A percentile compares a stretch with the other conserved stretches of the same genome.
phyloP scores from a whole-genome alignment of 2,888 invertebrate genomes.

The Sacculina carcini region DNA sequence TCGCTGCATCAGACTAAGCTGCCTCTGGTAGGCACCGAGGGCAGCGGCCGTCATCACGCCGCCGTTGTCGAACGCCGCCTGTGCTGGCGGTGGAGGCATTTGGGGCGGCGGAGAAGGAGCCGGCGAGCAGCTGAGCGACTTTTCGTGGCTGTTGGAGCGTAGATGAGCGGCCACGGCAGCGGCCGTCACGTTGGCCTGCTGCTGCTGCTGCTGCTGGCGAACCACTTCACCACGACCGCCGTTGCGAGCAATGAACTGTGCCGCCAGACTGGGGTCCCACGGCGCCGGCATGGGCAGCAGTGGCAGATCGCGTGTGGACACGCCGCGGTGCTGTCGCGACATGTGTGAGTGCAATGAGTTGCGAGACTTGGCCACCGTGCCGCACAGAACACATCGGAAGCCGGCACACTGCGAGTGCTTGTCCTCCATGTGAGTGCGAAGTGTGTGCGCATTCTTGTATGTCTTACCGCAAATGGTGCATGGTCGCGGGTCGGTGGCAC shows the following conservation, averaged over 20 bases:
- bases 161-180: too few relatives aligned
- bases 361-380: slow-evolving; percentile 71
- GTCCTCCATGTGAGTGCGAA: slow-evolving; percentile 70
- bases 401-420: slow-evolving; percentile 81
- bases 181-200: too few relatives aligned
- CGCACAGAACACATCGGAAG: slow-evolving; percentile 68
- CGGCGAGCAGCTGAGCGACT: background rate
- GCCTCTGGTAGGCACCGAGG: slow-evolving; percentile 6
- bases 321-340: slow-evolving; percentile 75
- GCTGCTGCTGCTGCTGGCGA: slow-evolving; percentile 11
- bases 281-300: slow-evolving; percentile 76
- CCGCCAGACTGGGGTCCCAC: slow-evolving; percentile 63
- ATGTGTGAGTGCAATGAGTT: slow-evolving; percentile 80
- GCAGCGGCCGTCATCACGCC: background rate
- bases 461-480: slow-evolving; percentile 56
- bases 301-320: slow-evolving; percentile 73
- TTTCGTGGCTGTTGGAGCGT: background rate
- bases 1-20: background rate
- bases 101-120: slow-evolving; percentile 9
- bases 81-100: slow-evolving; percentile 12
- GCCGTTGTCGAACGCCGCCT: slow-evolving; percentile 9
- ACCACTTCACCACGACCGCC: slow-evolving; percentile 14
- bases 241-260: slow-evolving; percentile 13
- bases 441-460: slow-evolving; percentile 35
- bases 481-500: slow-evolving; percentile 72